Evolutionary conservation across 2,113 vertebrate species (phyloP).

Genomic region (Epinephelus cyanopodus): DNA sequence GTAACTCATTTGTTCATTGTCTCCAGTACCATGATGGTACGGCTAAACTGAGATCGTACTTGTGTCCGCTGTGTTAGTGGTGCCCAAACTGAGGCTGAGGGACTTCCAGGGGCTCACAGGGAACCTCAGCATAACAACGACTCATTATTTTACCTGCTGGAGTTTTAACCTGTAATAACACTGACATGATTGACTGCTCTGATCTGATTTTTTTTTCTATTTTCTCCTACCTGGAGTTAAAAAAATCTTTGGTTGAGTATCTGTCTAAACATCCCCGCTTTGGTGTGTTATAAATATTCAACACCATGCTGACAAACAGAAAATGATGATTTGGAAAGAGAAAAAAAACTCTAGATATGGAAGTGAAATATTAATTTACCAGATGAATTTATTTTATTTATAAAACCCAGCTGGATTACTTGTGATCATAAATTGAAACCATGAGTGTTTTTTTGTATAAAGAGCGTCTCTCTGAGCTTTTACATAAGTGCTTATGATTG

Average conservation of each 20-base stretch:
- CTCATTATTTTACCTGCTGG: constrained; percentile 13
- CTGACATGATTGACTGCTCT: not conserved
- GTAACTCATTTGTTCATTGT: not conserved
- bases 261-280: not conserved
- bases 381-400: constrained; percentile 17
- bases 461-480: not conserved
- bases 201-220: constrained; percentile 2
- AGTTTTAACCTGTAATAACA: constrained; percentile 18
- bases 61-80: constrained; percentile 1
- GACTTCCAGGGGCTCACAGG: not conserved
- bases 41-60: not conserved
- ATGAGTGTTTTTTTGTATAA: constrained; percentile 37
- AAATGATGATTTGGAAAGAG: constrained; percentile 7
- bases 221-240: constrained; percentile 18
- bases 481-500: constrained; percentile 16
- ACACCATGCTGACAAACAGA: not conserved
- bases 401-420: constrained; percentile 32
- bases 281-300: not conserved
- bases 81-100: constrained; percentile 21
- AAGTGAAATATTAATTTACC: constrained; percentile 13
- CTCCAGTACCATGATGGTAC: not conserved
- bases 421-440: constrained; percentile 46
- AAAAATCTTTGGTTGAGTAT: constrained; percentile 11
- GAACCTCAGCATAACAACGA: not conserved
- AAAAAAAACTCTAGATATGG: not conserved